phyloP scores from a whole-genome alignment of 2,888 invertebrate species.

The Sylvicola fuscatus region DNA sequence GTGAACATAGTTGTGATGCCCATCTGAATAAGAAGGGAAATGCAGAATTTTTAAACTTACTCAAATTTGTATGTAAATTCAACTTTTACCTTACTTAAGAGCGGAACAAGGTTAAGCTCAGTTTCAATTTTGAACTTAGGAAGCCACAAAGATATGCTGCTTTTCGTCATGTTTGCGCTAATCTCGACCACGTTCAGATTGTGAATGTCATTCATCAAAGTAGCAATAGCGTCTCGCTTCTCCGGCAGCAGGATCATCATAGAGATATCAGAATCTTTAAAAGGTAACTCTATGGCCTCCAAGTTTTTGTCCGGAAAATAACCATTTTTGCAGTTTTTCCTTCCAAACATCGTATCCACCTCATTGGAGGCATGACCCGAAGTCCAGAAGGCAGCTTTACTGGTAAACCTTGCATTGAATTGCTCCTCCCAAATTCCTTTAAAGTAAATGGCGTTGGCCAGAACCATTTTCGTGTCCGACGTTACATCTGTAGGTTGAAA shows the following conservation, averaged over 20 bases:
- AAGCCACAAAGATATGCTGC: constrained; percentile 42
- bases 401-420: constrained; percentile 38
- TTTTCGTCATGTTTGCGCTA: constrained; percentile 23
- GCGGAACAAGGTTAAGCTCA: constrained; percentile 36
- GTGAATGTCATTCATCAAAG: constrained; percentile 38
- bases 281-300: constrained; percentile 48
- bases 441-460: constrained; percentile 74
- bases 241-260: constrained; percentile 60
- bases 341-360: constrained; percentile 45
- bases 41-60: too few species aligned
- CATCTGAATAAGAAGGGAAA: constrained; percentile 29
- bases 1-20: constrained; percentile 48
- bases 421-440: constrained; percentile 54
- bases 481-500: constrained; percentile 35
- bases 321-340: constrained; percentile 24
- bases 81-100: constrained; percentile 38
- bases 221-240: constrained; percentile 37
- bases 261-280: constrained; percentile 41
- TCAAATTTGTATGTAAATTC: too few species aligned
- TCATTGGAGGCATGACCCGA: constrained; percentile 30
- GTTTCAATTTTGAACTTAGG: constrained; percentile 69
- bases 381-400: constrained; percentile 39
- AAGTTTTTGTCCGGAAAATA: constrained; percentile 28
- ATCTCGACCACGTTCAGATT: constrained; percentile 31
- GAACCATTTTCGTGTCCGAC: constrained; percentile 38